Conservation (phyloP, 2,113 vertebrate species). For the Aspidoscelis tigris region DNA sequence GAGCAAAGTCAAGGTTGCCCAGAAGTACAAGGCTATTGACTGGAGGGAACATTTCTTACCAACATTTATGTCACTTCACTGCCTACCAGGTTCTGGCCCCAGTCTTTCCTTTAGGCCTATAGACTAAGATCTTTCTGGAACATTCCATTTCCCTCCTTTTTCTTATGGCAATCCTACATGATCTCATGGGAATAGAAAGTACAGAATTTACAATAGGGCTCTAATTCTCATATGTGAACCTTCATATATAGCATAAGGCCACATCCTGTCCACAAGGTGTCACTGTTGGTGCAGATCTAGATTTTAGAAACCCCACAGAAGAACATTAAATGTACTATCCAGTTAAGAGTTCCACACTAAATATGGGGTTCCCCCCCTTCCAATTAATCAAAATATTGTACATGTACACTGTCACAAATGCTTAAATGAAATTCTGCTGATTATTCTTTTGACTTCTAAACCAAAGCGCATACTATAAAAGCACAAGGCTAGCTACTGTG, state of each 20-base stretch:
- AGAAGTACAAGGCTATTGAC: no score
- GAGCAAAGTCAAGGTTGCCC: no score
- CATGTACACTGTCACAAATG: neutral
- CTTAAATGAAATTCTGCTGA: neutral
- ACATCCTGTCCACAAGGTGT: slow-evolving; percentile 29
- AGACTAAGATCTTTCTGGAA: no score
- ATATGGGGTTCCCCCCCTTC: no score
- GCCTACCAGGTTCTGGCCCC: no score
- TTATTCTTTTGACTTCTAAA: neutral
- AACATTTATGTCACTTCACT: no score
- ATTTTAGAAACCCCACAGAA: neutral
- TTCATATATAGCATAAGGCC: neutral
- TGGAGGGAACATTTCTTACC: no score
- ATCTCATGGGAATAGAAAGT: no score
- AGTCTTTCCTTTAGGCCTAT: no score
- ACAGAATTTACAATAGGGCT: neutral
- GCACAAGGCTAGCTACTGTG: no score
- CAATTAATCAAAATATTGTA: neutral
- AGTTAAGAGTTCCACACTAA: neutral
- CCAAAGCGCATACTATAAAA: neutral
- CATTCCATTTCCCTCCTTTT: no score
- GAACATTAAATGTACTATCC: neutral
- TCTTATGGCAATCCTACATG: no score
- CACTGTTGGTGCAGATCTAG: slow-evolving; percentile 28
- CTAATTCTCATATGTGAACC: neutral